A percentile compares a stretch with the other conserved stretches of the same genome.
phyloP scores from a whole-genome alignment of 2,797 vertebrate species.

The Lacerta bilineata region DNA sequence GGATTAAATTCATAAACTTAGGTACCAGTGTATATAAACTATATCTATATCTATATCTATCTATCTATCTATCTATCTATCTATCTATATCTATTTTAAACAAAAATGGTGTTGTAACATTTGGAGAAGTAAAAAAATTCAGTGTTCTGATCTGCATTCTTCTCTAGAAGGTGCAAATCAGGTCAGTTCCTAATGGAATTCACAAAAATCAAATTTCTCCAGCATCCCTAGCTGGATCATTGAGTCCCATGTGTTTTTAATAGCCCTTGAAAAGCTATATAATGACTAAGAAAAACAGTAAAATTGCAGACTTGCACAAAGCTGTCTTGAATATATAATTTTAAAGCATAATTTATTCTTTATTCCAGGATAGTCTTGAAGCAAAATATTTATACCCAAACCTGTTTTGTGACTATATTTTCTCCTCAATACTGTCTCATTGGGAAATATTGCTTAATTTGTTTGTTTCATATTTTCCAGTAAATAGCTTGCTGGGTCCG shows the following conservation, averaged over 20 bases:
- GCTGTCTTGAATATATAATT: neutral
- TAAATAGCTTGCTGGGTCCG: neutral
- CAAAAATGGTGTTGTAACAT: neutral
- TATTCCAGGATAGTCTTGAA: neutral
- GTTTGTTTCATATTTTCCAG: neutral
- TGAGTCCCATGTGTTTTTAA: neutral
- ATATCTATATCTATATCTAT: too few relatives aligned
- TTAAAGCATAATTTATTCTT: neutral
- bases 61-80: too few relatives aligned
- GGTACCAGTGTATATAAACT: too few relatives aligned
- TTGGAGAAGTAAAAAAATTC: neutral
- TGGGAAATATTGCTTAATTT: slow-evolving; percentile 14
- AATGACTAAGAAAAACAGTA: neutral
- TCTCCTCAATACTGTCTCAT: neutral
- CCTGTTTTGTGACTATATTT: neutral
- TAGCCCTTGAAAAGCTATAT: neutral
- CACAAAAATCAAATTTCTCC: neutral
- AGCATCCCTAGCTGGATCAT: neutral
- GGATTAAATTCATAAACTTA: too few relatives aligned
- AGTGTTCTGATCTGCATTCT: neutral
- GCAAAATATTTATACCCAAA: neutral
- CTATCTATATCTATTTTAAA: too few relatives aligned
- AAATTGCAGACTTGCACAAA: neutral
- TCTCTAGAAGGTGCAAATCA: neutral
- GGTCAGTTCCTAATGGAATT: neutral